Evolutionary conservation across 2,797 vertebrate species (phyloP), one percentile per base, ranked within the genome.

Genomic region (Tapirus indicus): DNA sequence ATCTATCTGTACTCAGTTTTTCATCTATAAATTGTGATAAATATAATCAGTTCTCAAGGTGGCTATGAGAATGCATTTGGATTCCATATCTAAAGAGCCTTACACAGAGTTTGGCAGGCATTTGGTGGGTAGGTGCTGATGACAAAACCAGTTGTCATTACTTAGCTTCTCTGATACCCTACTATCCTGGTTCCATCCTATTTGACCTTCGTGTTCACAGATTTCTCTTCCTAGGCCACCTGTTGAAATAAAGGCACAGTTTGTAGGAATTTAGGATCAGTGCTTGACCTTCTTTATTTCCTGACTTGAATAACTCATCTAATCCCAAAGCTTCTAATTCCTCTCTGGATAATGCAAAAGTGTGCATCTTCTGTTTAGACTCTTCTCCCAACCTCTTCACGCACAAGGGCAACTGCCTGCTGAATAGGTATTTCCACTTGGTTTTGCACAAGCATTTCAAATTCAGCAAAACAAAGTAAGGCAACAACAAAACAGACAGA

Each of bases 361-460:
- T 44, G 41, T 66, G 23, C 74, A 47, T 25, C 38, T 47, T 10
- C 12, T 79, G 3, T 71, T 71, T 17, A 35, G 54, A 79, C 12
- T 32, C 12, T 75, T 68, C 41, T 58, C 25, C 49, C 20, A 75
- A 38, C 16, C 52, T 41, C 44, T 49, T 23, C 62, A 44, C 16
- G 41, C 38, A 49, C 3, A 32, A 58, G 38, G 21, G 12, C 20
- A 58, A 75, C 20, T 88, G 58, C 9, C 54, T 82, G 38, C 44
- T 49, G 25, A 74, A 68, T 13, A 68, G 10, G 21, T 52, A 47
- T 78, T 66, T 80, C 64, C 47, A 64, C 5, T 38, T 88, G 38
- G 60, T 72, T 93, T 90, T 79, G 23, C 82, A 87, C 35, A 79
- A n/a, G 38, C 47, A 58, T 56, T 93, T 90, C 47, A 90, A 23